Evolutionary conservation across 2,888 invertebrate species (phyloP).

Genomic region (Agonopterix heracliana): DNA sequence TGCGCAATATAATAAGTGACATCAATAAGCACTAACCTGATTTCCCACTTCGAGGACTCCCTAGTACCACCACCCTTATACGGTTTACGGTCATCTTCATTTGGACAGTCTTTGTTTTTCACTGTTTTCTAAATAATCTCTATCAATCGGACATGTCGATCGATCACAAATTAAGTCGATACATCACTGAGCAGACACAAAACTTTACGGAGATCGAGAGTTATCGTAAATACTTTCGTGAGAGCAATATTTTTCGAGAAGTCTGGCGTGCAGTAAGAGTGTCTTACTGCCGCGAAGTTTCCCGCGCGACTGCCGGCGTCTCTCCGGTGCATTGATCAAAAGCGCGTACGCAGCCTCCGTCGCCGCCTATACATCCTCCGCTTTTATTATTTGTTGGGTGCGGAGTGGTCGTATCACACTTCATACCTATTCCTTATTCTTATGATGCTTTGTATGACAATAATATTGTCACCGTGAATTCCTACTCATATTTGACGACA

Average conservation of each 20-base stretch:
- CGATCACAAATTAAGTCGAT: constrained; percentile 34
- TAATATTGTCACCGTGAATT: no score
- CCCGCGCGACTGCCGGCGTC: constrained; percentile 60
- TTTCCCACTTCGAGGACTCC: constrained; percentile 85
- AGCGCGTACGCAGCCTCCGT: constrained; percentile 35
- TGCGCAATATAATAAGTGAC: no score
- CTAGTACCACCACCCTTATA: constrained; percentile 87
- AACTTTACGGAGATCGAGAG: constrained; percentile 22
- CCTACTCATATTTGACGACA: no score
- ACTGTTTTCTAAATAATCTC: constrained; percentile 31
- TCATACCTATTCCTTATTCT: no score
- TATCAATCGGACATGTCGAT: constrained; percentile 43
- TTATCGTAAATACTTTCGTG: constrained; percentile 69
- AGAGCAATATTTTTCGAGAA: constrained; percentile 21
- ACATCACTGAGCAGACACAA: constrained; percentile 43
- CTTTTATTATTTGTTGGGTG: constrained; percentile 17
- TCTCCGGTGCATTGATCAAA: constrained; percentile 39
- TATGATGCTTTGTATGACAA: no score
- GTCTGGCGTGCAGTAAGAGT: constrained; percentile 29
- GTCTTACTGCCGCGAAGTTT: constrained; percentile 55
- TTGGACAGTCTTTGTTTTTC: constrained; percentile 52
- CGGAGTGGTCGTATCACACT: no score
- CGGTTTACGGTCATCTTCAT: constrained; percentile 86
- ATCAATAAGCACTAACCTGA: constrained; percentile 77
- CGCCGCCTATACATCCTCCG: constrained; percentile 46